Conservation (phyloP, 1,140 invertebrate genomes). For the Anastatus disparis region DNA sequence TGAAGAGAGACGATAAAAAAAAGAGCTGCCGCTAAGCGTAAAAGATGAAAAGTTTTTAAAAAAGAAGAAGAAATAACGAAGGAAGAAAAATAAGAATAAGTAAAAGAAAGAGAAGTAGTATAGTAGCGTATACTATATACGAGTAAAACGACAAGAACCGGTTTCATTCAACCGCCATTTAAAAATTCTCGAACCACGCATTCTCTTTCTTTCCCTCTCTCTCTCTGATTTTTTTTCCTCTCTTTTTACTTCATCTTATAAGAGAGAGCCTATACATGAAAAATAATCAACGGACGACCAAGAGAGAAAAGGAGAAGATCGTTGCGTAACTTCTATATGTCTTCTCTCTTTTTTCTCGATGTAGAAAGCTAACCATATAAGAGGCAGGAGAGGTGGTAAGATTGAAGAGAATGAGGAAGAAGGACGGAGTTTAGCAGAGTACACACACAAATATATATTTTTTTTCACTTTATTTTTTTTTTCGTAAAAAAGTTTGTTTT, state of each 20-base stretch:
- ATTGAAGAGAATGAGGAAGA: constrained; percentile 25
- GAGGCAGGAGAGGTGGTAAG: constrained; percentile 19
- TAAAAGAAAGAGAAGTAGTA: constrained; percentile 15
- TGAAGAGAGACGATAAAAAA: neutral
- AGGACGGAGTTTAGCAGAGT: too few species aligned
- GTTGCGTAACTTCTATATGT: constrained; percentile 54
- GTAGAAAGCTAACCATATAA: constrained; percentile 54
- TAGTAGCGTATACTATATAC: constrained; percentile 11
- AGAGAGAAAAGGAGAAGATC: too few species aligned
- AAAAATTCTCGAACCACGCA: constrained; percentile 54
- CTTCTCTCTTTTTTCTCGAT: neutral
- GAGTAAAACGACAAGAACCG: constrained; percentile 48
- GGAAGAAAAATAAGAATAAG: too few species aligned
- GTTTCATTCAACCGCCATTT: constrained; percentile 60
- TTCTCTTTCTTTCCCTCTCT: too few species aligned
- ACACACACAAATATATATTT: too few species aligned
- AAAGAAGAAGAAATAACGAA: too few species aligned
- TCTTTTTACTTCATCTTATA: too few species aligned
- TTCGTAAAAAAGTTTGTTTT: constrained; percentile 26
- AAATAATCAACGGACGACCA: constrained; percentile 61
- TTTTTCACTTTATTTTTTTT: neutral
- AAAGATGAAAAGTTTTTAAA: constrained; percentile 14
- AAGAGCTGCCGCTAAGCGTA: neutral
- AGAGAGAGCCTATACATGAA: constrained; percentile 45
- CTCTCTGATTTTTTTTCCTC: too few species aligned